Evolutionary conservation across 2,888 invertebrate species (phyloP).

Genomic region (Drosophila atripex): DNA sequence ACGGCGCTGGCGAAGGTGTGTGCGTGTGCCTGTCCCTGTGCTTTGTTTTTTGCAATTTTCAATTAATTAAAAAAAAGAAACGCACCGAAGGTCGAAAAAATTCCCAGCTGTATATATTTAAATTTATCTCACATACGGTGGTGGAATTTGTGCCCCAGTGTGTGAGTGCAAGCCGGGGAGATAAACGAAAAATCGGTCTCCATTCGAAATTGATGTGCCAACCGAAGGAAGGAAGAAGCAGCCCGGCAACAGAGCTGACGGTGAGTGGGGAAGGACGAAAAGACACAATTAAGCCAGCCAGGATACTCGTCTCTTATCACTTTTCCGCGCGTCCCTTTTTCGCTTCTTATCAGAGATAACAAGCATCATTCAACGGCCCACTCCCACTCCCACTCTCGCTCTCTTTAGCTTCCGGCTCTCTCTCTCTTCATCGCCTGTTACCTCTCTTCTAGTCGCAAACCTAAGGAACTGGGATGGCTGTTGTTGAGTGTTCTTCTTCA

Average conservation of each 20-base stretch:
- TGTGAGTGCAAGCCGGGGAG: constrained; percentile 5
- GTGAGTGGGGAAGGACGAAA: background rate
- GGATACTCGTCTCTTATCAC: constrained; percentile 1
- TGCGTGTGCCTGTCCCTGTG: constrained; percentile 14
- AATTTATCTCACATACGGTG: constrained; percentile 19
- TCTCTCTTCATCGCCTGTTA: constrained; percentile 2
- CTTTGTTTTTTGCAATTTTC: background rate
- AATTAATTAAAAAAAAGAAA: constrained; percentile 17
- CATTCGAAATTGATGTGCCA: constrained; percentile 50
- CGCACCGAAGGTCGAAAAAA: background rate
- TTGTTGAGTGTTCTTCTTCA: constrained; percentile 19
- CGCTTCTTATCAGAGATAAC: constrained; percentile 21
- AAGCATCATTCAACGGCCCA: constrained; percentile 20
- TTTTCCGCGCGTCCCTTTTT: constrained; percentile 4
- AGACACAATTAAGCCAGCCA: background rate
- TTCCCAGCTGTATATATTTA: constrained; percentile 12
- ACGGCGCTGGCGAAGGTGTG: constrained; percentile 11
- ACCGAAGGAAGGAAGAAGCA: constrained; percentile 38
- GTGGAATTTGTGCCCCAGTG: background rate
- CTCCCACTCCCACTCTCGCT: constrained; percentile 9
- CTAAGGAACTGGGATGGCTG: constrained; percentile 23
- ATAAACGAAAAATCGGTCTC: constrained; percentile 1
- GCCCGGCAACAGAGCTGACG: constrained; percentile 17
- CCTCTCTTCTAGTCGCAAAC: constrained; percentile 19
- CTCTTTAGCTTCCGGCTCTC: background rate